Base-by-base conservation (phyloP, 1,140 invertebrate species). In the Drosophila mayri region DNA sequence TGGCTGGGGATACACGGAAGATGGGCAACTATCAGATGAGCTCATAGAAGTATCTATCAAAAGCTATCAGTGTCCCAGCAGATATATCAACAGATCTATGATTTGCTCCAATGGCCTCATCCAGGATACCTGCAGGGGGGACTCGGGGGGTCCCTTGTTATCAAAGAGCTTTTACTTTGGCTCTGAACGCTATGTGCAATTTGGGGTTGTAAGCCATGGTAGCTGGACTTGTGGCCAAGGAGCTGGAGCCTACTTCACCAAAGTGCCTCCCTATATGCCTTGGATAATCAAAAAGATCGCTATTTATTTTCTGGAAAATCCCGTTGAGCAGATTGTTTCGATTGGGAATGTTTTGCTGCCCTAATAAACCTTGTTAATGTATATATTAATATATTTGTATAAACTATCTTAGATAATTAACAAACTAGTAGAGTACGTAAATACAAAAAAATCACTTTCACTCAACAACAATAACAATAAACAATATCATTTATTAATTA, bases 221-320 rank as follows among this genome's bases (percentile, higher is more conserved):
- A 55, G 18, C 20, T 55, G 18, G 52, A 6, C 32, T 10, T 55
- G 52, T 9, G 52, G 52, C 52, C 32, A 55, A 37, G 52, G 52
- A 37, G 52, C 18, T 22, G 52, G 52, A 16, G 32, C 52, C 20
- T 55, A 22, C 18, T 55, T 55, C 12, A 55, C 52, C 0, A 5
- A 37, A 20, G 32, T 55, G 10, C 1, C 52, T 22, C 32, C 32
- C 14, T 55, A 2, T 14, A 37, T 55, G 52, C 20, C 52, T 20
- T 55, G 52, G 52, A 55, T 55, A 37, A 37, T 55, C 1, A 0
- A 14, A 18, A 55, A 52, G 12, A 14, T 52, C 9, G 18, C 18
- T 35, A 52, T 52, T 35, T 35, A 2, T 35, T 20, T 52, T 14
- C 8, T 8, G n/a, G n/a, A 52, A n/a, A 20, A 50, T 1, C 28